Conservation (phyloP, 2,888 invertebrate genomes). For the Drymonia ruficornis region DNA sequence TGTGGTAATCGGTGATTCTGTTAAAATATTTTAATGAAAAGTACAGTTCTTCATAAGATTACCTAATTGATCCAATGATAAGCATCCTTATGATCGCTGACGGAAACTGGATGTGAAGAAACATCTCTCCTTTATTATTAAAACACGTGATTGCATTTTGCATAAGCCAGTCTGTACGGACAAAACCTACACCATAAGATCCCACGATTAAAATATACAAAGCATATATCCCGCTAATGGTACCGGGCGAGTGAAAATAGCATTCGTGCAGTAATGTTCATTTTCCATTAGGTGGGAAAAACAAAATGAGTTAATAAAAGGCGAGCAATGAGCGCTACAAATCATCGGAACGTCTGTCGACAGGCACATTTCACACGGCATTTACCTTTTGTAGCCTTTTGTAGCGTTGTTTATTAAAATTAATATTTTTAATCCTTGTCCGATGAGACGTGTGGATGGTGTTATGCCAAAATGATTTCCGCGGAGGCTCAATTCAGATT, state of each 20-base stretch:
- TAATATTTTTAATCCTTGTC: slow-evolving; percentile 72
- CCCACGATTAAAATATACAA: not conserved
- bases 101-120: no score
- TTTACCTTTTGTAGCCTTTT: slow-evolving; percentile 56
- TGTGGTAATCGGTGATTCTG: no score
- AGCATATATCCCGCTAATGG: not conserved
- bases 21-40: no score
- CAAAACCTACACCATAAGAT: no score
- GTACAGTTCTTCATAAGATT: no score
- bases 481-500: slow-evolving; percentile 22
- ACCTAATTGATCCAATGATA: no score
- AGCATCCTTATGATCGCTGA: no score
- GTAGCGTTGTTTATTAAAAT: slow-evolving; percentile 67
- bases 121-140: no score
- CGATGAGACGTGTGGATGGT: slow-evolving; percentile 53
- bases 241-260: not conserved
- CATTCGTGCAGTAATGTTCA: slow-evolving; percentile 33
- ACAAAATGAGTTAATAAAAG: slow-evolving; percentile 57
- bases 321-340: slow-evolving; percentile 55
- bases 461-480: slow-evolving; percentile 47
- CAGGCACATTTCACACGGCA: slow-evolving; percentile 58
- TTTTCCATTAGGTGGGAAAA: slow-evolving; percentile 54
- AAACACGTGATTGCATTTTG: no score
- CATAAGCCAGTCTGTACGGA: no score
- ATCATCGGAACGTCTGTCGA: slow-evolving; percentile 59